Conservation (phyloP, 2,797 vertebrate genomes). For the Knipowitschia caucasica region DNA sequence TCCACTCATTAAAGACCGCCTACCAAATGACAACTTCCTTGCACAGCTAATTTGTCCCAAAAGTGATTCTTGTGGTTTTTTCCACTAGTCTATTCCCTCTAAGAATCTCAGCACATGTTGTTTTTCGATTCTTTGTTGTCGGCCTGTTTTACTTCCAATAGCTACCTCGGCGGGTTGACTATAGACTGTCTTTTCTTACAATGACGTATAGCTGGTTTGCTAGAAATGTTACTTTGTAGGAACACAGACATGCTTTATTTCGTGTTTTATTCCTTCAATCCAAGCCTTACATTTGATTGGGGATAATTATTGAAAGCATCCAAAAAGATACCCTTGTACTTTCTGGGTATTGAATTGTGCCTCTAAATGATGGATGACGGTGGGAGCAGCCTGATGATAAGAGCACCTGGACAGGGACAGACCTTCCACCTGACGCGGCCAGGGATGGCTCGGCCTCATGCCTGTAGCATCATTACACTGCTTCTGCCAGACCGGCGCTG, state of each 20-base stretch:
- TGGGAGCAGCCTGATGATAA: conserved; percentile 47
- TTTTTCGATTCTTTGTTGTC: conserved; percentile 23
- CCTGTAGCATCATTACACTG: conserved; percentile 80
- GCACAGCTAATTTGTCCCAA: conserved; percentile 55
- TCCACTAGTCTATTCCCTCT: conserved; percentile 31
- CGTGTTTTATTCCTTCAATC: too few species aligned
- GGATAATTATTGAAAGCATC: conserved; percentile 37
- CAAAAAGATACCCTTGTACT: conserved; percentile 58
- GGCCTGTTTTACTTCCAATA: conserved; percentile 8
- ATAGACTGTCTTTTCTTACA: neutral
- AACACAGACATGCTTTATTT: neutral
- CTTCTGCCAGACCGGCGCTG: conserved; percentile 72
- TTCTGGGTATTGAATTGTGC: conserved; percentile 33
- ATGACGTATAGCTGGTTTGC: neutral
- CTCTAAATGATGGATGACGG: conserved; percentile 68
- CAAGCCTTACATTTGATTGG: conserved; percentile 30
- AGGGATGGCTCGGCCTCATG: conserved; percentile 72
- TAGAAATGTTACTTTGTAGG: neutral
- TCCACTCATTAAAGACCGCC: conserved; percentile 54
- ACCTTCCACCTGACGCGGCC: too few species aligned
- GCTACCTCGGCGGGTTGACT: neutral
- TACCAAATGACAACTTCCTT: conserved; percentile 62
- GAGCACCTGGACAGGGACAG: conserved; percentile 64
- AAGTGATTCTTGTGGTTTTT: conserved; percentile 47
- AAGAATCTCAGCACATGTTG: conserved; percentile 10